These are phyloP conservation scores for Bolinopsis microptera DNA, from an alignment of 37 sponge, comb jelly and placozoan species.

Conservation along the genomic window DNA sequence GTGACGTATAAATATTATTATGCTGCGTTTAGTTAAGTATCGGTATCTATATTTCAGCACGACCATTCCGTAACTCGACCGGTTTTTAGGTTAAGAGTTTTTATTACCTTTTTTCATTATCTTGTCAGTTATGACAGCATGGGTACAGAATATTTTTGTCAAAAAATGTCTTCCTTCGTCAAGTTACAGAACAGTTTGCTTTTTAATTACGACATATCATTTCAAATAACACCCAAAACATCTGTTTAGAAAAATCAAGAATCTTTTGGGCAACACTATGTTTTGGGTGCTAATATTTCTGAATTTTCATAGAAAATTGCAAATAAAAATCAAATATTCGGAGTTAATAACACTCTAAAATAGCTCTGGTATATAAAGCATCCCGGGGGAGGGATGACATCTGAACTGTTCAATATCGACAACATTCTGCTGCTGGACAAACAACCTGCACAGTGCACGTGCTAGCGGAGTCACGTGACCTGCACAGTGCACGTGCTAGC, in stretches of 20 bases:
- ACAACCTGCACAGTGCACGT: no score
- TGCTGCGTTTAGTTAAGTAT: neutral
- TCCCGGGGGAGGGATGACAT: neutral
- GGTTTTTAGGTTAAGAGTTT: no score
- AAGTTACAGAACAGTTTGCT: neutral
- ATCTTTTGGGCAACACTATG: neutral
- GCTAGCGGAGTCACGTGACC: no score
- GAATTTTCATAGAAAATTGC: constrained; percentile 54
- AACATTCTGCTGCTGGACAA: no score
- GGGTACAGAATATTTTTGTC: no score
- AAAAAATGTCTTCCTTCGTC: no score
- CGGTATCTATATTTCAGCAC: neutral
- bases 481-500: no score
- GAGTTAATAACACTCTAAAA: constrained; percentile 45
- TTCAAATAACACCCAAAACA: neutral
- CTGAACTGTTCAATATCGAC: neutral
- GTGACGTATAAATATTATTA: neutral
- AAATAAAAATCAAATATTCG: constrained; percentile 1
- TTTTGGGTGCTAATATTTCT: neutral
- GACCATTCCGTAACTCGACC: neutral
- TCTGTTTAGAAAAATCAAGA: neutral
- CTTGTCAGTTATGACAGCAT: no score
- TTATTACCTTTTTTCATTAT: no score
- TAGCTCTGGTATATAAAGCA: neutral
- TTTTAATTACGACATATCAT: neutral